Evolutionary conservation across 2,888 invertebrate genomes (phyloP), one percentile per base, ranked within the genome.

Genomic region (Cerceris rybyensis): DNA sequence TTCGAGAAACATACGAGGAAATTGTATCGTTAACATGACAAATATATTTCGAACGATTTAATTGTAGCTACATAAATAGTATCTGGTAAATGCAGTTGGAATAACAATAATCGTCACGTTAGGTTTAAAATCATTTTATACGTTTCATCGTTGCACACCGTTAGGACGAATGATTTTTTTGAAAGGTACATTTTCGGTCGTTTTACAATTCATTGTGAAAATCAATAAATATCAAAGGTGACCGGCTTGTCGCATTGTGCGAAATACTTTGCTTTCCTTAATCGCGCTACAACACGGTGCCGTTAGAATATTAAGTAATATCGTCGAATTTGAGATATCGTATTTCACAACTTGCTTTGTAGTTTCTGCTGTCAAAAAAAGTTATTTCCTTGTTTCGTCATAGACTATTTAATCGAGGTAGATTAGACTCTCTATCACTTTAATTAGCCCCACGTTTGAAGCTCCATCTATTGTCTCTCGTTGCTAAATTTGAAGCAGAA

Each of bases 291-390:
- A 67, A 58, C 68, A 8, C 41, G 43, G 46, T 52, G 7, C 16
- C 17, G 17, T 2, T 57, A 11, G 9, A 11, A 9, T 50, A 43
- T 5, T 11, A 55, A 65, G 11, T 17, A 17, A 58, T 50, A 66
- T 55, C 43, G n/a, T 7, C 39, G 7, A 11, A 11, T 54, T 8
- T 28, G 49, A 68, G 60, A 52, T 16, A 11, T 11, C 28, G 58
- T 57, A 41, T 14, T 46, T 11, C 6, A n/a, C 52, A 63, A 64
- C 46, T 80, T 39, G 52, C 63, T 66, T 57, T 65, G 46, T 46
- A 8, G 11, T 43, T 68, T 46, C 64, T 81, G 76, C 76, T 81
- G 76, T 80, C 80, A 76, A 73, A 68, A 28, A 28, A 70, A 79
- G 69, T 76, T 68, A 79, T 81, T 72, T 75, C 42, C 52, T 46